Evolutionary conservation across 2,113 vertebrate genomes (phyloP).

Genomic region (Pygoscelis antarcticus): DNA sequence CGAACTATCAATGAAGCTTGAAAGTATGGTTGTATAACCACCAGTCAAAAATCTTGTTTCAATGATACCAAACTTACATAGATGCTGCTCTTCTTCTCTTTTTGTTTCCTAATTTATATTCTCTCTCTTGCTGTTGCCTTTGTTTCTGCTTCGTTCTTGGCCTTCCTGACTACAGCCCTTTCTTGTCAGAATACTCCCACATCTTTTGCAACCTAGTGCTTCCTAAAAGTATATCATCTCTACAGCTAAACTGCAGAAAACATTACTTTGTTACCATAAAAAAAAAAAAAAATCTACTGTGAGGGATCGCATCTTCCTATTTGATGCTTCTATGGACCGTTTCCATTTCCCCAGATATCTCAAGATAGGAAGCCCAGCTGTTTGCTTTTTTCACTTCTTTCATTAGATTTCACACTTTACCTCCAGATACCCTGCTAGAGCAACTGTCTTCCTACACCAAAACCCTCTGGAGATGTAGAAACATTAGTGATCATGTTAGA

Average conservation of each 20-base stretch:
- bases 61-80: neutral
- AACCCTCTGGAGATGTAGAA: slow-evolving; percentile 43
- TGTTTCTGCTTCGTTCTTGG: neutral
- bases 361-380: neutral
- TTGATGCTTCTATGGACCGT: neutral
- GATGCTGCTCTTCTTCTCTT: neutral
- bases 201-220: neutral
- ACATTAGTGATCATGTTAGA: slow-evolving; percentile 48
- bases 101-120: neutral
- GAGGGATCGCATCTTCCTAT: neutral
- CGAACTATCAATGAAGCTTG: neutral
- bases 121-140: neutral
- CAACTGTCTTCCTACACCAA: slow-evolving; percentile 26
- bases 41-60: neutral
- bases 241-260: neutral
- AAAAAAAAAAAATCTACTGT: neutral
- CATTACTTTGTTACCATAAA: neutral
- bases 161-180: neutral
- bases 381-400: slow-evolving; percentile 59
- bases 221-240: neutral
- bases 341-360: slow-evolving; percentile 10
- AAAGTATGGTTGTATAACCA: neutral
- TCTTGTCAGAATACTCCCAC: neutral
- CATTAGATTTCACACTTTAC: slow-evolving; percentile 48
- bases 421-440: slow-evolving; percentile 15